phyloP scores from a whole-genome alignment of 2,797 vertebrate genomes.

The Amblyopsis hoosieri region DNA sequence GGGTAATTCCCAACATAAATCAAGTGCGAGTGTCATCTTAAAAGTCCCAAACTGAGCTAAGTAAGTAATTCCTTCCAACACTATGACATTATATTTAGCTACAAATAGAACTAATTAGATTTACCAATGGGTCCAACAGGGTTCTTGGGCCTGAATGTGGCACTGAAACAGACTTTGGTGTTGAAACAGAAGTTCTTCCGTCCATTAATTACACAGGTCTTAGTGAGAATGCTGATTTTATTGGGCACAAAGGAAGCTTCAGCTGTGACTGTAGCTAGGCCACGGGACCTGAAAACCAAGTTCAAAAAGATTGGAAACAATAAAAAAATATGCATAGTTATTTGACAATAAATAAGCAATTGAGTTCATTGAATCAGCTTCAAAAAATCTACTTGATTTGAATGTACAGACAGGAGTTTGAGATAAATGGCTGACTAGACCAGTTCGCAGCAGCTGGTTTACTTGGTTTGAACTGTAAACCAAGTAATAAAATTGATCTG shows the following conservation, averaged over 20 bases:
- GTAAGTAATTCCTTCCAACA: too few relatives aligned
- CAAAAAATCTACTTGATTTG: too few relatives aligned
- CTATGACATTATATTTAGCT: too few relatives aligned
- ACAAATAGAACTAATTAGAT: slow-evolving; percentile 23
- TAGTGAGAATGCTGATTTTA: slow-evolving; percentile 86
- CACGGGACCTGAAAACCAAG: slow-evolving; percentile 82
- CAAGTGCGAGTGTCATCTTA: too few relatives aligned
- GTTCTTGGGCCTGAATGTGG: slow-evolving; percentile 82
- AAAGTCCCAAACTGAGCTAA: too few relatives aligned
- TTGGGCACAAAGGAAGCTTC: slow-evolving; percentile 81
- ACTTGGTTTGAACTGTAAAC: too few relatives aligned
- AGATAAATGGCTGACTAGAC: too few relatives aligned
- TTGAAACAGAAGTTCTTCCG: slow-evolving; percentile 64
- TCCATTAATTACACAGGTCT: slow-evolving; percentile 79
- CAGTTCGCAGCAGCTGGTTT: too few relatives aligned
- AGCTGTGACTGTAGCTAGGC: slow-evolving; percentile 81
- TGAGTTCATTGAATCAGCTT: neutral
- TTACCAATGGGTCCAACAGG: slow-evolving; percentile 82
- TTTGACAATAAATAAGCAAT: neutral
- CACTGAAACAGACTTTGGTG: slow-evolving; percentile 80
- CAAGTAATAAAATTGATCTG: too few relatives aligned
- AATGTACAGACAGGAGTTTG: too few relatives aligned
- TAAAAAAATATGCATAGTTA: neutral
- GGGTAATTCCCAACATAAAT: neutral
- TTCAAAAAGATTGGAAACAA: neutral